Evolutionary conservation across 2,797 vertebrate genomes (phyloP).

Genomic region (Acanthurus lineatus): DNA sequence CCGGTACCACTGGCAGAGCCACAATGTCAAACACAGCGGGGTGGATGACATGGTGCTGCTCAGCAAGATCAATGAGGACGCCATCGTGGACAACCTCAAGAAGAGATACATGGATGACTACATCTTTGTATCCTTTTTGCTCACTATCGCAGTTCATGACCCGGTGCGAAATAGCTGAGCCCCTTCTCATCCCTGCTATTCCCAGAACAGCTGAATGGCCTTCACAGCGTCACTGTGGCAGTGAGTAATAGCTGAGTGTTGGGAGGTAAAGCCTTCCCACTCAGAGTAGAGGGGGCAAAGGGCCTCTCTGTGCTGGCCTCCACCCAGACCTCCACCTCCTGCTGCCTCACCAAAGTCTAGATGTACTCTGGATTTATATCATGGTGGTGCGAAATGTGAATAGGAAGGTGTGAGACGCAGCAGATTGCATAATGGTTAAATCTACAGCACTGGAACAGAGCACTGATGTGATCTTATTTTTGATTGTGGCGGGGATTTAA

Average conservation of each 20-base stretch:
- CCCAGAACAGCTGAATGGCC: constrained; percentile 74
- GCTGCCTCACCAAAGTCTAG: constrained; percentile 32
- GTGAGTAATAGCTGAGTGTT: constrained; percentile 70
- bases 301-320: constrained; percentile 49
- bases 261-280: constrained; percentile 58
- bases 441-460: background rate
- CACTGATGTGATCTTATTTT: constrained; percentile 7
- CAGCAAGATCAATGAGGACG: constrained; percentile 95
- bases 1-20: constrained; percentile 98
- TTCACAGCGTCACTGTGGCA: constrained; percentile 54
- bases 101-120: constrained; percentile 99
- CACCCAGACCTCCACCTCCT: constrained; percentile 35
- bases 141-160: constrained; percentile 50
- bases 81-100: constrained; percentile 98
- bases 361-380: constrained; percentile 50
- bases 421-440: constrained; percentile 10
- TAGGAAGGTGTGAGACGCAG: constrained; percentile 20
- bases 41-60: constrained; percentile 99
- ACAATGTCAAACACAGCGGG: constrained; percentile 97
- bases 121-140: constrained; percentile 96
- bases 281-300: constrained; percentile 40
- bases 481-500: constrained; percentile 10
- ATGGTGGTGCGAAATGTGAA: constrained; percentile 48
- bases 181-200: constrained; percentile 53
- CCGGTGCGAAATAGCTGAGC: constrained; percentile 57